A percentile compares a stretch with the other conserved stretches of the same genome.
Evolutionary conservation across 2,113 vertebrate species (phyloP).

Genomic region (Paradoxurus hermaphroditus): DNA sequence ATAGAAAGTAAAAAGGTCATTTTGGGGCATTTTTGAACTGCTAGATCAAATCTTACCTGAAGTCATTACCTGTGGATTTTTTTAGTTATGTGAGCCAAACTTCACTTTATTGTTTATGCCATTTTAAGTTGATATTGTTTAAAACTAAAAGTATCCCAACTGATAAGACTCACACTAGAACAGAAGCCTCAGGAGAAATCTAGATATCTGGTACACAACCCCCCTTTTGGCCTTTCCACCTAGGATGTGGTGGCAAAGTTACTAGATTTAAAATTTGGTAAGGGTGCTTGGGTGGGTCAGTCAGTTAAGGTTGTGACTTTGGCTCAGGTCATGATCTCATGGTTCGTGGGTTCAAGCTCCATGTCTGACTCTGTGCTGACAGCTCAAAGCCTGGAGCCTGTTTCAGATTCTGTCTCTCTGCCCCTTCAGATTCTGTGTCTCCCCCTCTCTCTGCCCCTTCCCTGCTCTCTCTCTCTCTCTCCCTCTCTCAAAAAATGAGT

Average conservation of each 20-base stretch:
- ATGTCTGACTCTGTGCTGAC: too few relatives aligned
- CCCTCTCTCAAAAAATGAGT: too few relatives aligned
- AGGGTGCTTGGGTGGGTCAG: too few relatives aligned
- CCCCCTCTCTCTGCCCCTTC: too few relatives aligned
- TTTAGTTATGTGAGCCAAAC: neutral
- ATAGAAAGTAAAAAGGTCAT: neutral
- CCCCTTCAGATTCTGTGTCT: too few relatives aligned
- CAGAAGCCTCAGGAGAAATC: neutral
- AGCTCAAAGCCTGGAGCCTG: too few relatives aligned
- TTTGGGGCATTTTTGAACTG: neutral
- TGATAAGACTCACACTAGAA: neutral
- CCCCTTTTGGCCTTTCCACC: neutral
- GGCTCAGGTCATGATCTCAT: too few relatives aligned
- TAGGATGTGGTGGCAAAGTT: neutral
- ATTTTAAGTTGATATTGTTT: conserved; percentile 3
- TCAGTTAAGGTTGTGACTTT: too few relatives aligned
- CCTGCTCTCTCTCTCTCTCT: too few relatives aligned
- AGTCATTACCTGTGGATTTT: neutral
- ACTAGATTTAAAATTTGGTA: neutral
- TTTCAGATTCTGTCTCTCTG: too few relatives aligned
- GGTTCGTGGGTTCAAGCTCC: too few relatives aligned
- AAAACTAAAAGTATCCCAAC: conserved; percentile 21
- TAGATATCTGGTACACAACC: neutral
- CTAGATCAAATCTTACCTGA: neutral
- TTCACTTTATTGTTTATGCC: neutral